Base-by-base conservation (phyloP, 2,113 vertebrate species). In the Catharus minimus region DNA sequence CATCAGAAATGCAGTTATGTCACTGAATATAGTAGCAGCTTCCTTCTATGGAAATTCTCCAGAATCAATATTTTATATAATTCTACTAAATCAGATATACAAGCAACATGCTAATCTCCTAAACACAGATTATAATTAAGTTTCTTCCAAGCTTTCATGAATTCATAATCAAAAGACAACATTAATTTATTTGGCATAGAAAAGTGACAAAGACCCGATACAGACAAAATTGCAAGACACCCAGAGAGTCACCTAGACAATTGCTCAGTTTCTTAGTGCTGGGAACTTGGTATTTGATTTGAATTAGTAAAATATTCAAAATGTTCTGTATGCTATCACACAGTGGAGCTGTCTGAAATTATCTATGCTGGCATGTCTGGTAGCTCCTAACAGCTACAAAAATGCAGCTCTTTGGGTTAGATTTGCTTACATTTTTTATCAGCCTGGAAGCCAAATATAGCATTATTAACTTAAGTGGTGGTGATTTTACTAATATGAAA, bases 401-500 rank as follows among this genome's bases (percentile, higher is more conserved):
- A 91, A 87, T 68, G 57, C n/a, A 81, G 7, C 12, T 94, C 52
- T 91, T 91, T 1, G 1, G 26, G 32, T 60, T 57, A 81, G 33
- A 78, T 88, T 94, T 94, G 33, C 43, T 91, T 89, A 90, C 20
- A 46, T 79, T 92, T 91, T 73, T 2, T 22, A 68, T 61, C 33
- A 81, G 53, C 11, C 21, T 32, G 69, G 32, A 36, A 85, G 53
- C 62, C 66, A 92, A 82, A 88, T 69, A 82, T 55, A 91, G 27
- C 56, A 56, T 20, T 87, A 88, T 88, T 79, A 89, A 73, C 28
- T 77, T 93, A 95, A 89, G 61, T 89, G 68, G 32, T 78, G 43
- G 15, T 93, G 65, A 93, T 96, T 96, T 92, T 39, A 82, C 13
- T 36, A 33, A 38, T 49, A 82, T 39, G 89, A 96, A 95, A 90